These are phyloP conservation scores for Cranoglanis bouderius DNA, from an alignment of 2,113 vertebrate species.

Conservation along the genomic window DNA sequence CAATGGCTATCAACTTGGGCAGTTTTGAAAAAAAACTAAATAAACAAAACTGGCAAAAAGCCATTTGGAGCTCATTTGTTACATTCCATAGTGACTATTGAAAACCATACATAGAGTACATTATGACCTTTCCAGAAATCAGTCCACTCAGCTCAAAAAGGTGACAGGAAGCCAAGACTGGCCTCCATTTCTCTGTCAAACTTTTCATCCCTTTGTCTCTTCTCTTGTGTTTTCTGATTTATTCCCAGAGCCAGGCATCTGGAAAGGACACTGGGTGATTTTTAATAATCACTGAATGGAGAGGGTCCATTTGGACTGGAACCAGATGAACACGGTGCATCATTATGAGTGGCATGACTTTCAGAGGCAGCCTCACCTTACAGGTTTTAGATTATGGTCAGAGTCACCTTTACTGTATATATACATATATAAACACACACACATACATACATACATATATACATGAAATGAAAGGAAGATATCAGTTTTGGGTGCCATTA, in stretches of 20 bases:
- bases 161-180: not conserved
- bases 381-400: constrained; percentile 21
- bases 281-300: constrained; percentile 48
- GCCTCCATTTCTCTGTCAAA: constrained; percentile 11
- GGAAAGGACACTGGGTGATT: constrained; percentile 49
- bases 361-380: constrained; percentile 48
- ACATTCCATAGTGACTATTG: not conserved
- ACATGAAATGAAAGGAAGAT: not conserved
- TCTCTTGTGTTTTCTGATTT: constrained; percentile 50
- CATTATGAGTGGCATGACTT: constrained; percentile 48
- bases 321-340: constrained; percentile 45
- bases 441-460: too few relatives aligned
- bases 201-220: constrained; percentile 44
- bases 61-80: not conserved
- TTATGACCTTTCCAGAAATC: constrained; percentile 22
- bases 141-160: constrained; percentile 28
- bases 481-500: not conserved
- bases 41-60: not conserved
- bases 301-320: constrained; percentile 50
- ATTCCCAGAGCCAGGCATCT: constrained; percentile 30
- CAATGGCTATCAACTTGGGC: not conserved
- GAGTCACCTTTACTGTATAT: constrained; percentile 46
- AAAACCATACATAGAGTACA: not conserved
- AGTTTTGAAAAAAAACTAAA: not conserved
- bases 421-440: too few relatives aligned